Evolutionary conservation across 2,113 vertebrate genomes (phyloP).

Genomic region (Cyprinodon brontotheroides): DNA sequence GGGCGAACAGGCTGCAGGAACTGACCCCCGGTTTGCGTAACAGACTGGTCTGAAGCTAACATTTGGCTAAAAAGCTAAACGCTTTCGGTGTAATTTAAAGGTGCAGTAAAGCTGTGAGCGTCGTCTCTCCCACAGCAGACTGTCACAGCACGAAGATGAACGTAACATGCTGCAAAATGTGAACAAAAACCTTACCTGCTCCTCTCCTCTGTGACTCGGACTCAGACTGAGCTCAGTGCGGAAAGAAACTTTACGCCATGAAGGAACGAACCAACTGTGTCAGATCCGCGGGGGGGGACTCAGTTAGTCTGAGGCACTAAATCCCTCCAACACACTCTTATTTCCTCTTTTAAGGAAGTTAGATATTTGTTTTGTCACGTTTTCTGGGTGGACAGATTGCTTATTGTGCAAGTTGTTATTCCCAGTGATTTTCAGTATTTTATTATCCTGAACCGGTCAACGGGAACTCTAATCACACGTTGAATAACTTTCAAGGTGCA

Average conservation of each 20-base stretch:
- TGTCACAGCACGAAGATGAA: conserved; percentile 1
- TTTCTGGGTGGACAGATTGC: not conserved
- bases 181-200: conserved; percentile 58
- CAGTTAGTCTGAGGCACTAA: not conserved
- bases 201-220: conserved; percentile 35
- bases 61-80: not conserved
- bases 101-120: not conserved
- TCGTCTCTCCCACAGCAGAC: not conserved
- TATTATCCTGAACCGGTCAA: conserved; percentile 21
- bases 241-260: conserved; percentile 72
- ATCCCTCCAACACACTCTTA: not conserved
- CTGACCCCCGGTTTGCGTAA: conserved; percentile 42
- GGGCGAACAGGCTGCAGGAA: not conserved
- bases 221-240: conserved; percentile 49
- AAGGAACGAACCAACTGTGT: conserved; percentile 48
- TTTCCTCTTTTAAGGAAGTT: not conserved
- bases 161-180: not conserved
- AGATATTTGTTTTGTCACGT: rapidly evolving
- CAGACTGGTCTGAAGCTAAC: conserved; percentile 1
- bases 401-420: no score
- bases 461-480: conserved; percentile 7
- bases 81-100: no score
- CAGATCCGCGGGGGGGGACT: not conserved
- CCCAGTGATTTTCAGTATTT: not conserved
- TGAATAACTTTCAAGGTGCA: conserved; percentile 46